Conservation (phyloP, 2,113 vertebrate species). For the Syrmaticus mikado region DNA sequence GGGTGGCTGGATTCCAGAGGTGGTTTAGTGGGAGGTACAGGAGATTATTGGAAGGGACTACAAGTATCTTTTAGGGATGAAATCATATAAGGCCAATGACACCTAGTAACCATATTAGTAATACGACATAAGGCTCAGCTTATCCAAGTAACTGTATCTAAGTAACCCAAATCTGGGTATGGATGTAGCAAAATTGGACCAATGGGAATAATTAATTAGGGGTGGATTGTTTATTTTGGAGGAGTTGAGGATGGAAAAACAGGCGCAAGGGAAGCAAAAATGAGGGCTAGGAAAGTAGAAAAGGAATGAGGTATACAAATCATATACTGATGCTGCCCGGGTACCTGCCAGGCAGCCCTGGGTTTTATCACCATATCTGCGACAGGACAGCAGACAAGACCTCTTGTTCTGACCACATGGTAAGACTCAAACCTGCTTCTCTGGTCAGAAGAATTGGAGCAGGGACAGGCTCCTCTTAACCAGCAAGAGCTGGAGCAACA, state of each 20-base stretch:
- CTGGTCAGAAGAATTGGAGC: not conserved
- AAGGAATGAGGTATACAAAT: not conserved
- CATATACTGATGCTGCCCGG: not conserved
- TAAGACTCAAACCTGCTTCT: not conserved
- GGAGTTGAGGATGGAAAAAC: not conserved
- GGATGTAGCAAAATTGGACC: not conserved
- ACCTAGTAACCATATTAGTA: not conserved
- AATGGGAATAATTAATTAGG: not conserved
- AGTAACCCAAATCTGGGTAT: not conserved
- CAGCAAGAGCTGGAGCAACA: not conserved
- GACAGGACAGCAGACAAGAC: not conserved
- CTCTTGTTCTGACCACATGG: not conserved
- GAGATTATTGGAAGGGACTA: not conserved
- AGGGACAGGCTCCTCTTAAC: not conserved
- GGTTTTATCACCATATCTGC: not conserved
- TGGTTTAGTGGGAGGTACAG: not conserved
- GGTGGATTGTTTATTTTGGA: slow-evolving; percentile 1
- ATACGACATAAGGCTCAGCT: not conserved
- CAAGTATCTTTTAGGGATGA: not conserved
- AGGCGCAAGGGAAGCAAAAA: not conserved
- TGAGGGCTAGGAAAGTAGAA: not conserved
- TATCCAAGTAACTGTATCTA: not conserved
- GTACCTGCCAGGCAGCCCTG: not conserved
- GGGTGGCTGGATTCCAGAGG: not conserved
- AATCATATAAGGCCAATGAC: not conserved